Evolutionary conservation across 2,113 vertebrate species (phyloP).

Genomic region (Ranitomeya imitator): DNA sequence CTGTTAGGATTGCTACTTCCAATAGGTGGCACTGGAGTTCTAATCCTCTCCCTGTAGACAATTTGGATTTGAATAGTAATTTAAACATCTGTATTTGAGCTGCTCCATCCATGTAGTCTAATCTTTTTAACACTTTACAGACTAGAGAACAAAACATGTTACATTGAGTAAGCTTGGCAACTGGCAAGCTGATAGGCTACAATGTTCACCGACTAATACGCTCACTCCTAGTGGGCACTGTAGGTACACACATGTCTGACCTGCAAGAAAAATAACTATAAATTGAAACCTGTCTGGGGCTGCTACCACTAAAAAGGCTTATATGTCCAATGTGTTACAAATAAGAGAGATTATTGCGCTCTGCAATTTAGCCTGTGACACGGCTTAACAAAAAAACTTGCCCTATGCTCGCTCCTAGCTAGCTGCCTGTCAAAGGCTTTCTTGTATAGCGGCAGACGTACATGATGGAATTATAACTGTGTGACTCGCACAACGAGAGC

Average conservation of each 20-base stretch:
- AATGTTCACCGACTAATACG: neutral
- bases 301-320: neutral
- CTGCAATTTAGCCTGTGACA: constrained; percentile 30
- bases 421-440: neutral
- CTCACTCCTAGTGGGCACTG: neutral
- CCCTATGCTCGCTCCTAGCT: constrained; percentile 21
- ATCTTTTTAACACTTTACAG: constrained; percentile 9
- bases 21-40: too few species aligned
- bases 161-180: neutral
- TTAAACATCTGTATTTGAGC: neutral
- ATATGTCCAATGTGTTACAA: neutral
- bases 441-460: neutral
- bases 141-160: neutral
- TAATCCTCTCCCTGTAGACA: too few species aligned
- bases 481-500: neutral
- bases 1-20: too few species aligned
- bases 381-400: neutral
- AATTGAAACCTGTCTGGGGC: neutral
- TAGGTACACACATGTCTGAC: neutral
- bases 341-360: neutral
- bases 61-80: neutral
- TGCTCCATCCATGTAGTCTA: neutral
- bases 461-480: constrained; percentile 7
- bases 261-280: constrained; percentile 34
- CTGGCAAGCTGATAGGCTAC: constrained; percentile 2